A percentile compares a stretch with the other conserved stretches of the same genome.
Evolutionary conservation across 2,888 invertebrate genomes (phyloP).

Genomic region (Drosophila formosana): DNA sequence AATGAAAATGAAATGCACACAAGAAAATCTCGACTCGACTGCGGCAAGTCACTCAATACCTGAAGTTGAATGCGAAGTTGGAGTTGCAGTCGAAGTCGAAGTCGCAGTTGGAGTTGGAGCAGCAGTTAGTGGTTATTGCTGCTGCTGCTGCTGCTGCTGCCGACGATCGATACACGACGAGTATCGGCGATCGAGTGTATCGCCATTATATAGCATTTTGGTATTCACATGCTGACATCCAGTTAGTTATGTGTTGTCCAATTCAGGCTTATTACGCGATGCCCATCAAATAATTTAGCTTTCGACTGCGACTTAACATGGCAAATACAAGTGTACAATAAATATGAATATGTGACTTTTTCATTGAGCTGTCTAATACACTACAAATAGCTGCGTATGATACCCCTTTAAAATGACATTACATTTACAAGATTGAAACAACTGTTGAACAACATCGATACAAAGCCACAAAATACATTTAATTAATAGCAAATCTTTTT

Average conservation of each 20-base stretch:
- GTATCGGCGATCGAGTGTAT: constrained; percentile 26
- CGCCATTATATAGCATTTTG: constrained; percentile 36
- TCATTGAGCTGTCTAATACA: neutral
- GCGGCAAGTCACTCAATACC: constrained; percentile 52
- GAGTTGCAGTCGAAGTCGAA: neutral
- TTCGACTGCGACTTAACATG: constrained; percentile 5
- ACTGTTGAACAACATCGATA: no score
- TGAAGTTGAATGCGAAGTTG: neutral
- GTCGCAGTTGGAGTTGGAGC: neutral
- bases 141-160: constrained; percentile 10
- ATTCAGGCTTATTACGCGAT: constrained; percentile 31
- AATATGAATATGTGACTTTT: neutral
- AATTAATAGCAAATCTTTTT: no score
- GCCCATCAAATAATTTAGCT: constrained; percentile 28
- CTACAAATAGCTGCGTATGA: neutral
- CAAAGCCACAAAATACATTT: no score
- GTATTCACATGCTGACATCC: constrained; percentile 36
- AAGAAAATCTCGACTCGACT: constrained; percentile 46
- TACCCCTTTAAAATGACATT: neutral
- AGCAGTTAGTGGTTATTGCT: constrained; percentile 44
- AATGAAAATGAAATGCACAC: constrained; percentile 77
- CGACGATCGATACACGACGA: constrained; percentile 21
- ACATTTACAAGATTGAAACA: neutral
- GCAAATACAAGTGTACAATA: constrained; percentile 1
- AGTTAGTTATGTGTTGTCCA: constrained; percentile 35